Base-by-base conservation (phyloP, 1,140 invertebrate species). In the Armadillidium nasatum region DNA sequence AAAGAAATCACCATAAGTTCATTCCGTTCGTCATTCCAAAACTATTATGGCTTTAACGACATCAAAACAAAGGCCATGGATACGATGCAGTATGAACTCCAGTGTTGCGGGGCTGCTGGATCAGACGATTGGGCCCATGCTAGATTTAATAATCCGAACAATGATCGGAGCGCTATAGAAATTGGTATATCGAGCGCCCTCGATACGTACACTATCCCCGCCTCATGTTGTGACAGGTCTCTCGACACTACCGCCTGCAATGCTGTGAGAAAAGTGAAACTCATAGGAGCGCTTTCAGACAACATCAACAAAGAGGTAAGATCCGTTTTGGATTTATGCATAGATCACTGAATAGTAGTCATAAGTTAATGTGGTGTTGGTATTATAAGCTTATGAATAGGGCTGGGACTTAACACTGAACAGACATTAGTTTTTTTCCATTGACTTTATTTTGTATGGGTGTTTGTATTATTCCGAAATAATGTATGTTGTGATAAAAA, bases 71-170 rank as follows among this genome's bases (percentile, higher is more conserved):
- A 76, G 68, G 79, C 79, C 66, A 77, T 80, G 66, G 76, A 80
- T 68, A 68, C 74, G n/a, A 78, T 80, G 71, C 79, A 80, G 77
- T 10, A 10, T 7, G 71, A 89, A 86, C 84, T 92, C 23, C 84
- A 88, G 76, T 93, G 91, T 82, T 93, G 91, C 82, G 91, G 91
- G 21, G 90, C 89, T 10, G 87, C 87, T 79, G 88, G 89, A 72
- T 90, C 90, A 23, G 83, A 84, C 0, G 91, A 93, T 84, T 93
- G 91, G 91, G 87, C 88, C 74, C 86, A 87, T 6, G 90, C 88
- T 78, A 87, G 87, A 81, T 91, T 87, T 79, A 88, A 87, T 72
- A 74, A 83, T 76, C 83, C 84, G 77, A 82, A 84, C 2, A 82
- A 83, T 0, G 80, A 71, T 19, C 76, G 79, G 66, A 71, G 44